Conservation (phyloP, 2,888 invertebrate species). For the Leptinotarsa rubiginosa region DNA sequence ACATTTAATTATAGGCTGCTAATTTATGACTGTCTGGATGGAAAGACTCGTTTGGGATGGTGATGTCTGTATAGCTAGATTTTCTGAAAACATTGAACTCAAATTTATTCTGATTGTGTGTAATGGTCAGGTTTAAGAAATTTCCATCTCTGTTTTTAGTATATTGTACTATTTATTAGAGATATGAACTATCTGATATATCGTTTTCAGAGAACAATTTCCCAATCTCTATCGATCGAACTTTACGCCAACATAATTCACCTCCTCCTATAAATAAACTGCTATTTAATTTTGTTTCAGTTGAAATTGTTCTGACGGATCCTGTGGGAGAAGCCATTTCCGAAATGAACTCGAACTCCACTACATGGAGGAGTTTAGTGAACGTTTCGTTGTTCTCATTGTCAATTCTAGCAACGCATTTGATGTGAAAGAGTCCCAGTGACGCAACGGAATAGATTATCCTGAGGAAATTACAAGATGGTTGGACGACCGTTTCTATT, state of each 20-base stretch:
- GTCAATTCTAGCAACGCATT: slow-evolving; percentile 35
- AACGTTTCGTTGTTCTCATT: slow-evolving; percentile 38
- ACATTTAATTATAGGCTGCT: too few relatives aligned
- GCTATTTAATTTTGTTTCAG: slow-evolving; percentile 46
- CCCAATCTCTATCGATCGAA: not conserved
- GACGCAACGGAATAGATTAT: slow-evolving; percentile 11
- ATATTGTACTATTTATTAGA: too few relatives aligned
- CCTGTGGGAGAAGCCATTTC: slow-evolving; percentile 49
- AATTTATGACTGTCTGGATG: too few relatives aligned
- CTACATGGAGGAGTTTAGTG: slow-evolving; percentile 33
- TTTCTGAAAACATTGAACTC: too few relatives aligned
- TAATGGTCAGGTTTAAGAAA: too few relatives aligned
- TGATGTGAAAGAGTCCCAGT: slow-evolving; percentile 23
- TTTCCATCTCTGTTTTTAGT: too few relatives aligned
- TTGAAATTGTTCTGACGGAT: slow-evolving; percentile 56
- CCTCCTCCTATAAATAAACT: slow-evolving; percentile 7
- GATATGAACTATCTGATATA: too few relatives aligned
- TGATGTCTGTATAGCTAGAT: too few relatives aligned
- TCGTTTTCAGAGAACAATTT: not conserved
- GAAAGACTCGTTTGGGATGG: too few relatives aligned
- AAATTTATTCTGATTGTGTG: too few relatives aligned
- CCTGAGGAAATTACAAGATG: slow-evolving; percentile 12
- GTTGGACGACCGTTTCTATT: slow-evolving; percentile 15
- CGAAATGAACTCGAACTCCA: slow-evolving; percentile 36
- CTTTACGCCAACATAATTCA: not conserved